Base-by-base conservation (phyloP, 2,888 invertebrate species). In the Drosophila sordidula region DNA sequence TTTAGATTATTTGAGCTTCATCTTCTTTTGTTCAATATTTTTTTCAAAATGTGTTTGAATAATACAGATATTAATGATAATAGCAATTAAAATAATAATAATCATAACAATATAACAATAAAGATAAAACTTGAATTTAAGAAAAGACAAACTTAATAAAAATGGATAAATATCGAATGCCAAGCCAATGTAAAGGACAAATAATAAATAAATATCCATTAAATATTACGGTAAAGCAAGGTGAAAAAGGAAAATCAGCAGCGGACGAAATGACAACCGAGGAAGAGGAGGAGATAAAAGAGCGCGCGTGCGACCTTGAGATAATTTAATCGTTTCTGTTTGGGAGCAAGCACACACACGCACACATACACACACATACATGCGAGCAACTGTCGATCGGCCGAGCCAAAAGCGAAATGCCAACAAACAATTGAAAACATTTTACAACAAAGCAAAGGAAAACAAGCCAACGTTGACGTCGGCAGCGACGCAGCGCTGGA, bases 291-390 rank as follows among this genome's bases (percentile, higher is more conserved):
- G 66, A 77, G 74, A 75, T 32, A 59, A 72, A 74, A 39, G 64
- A 70, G 81, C 81, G 81, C 87, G 87, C 86, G 86, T 86, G 87
- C 69, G 81, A 85, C 86, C 86, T 86, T 86, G 86, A 85, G 78
- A 87, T 86, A 81, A 85, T 85, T 83, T 80, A 81, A 87, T 81
- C 81, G 89, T 70, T 77, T 70, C 67, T 72, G 74, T 86, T 86
- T 75, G 80, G 64, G 70, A 75, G 69, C 80, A 77, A 70, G 58
- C 82, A 76, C 69, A 83, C 47, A 58, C 58, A 49, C 51, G 47
- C 39, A 61, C 47, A 63, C 47, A 64, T 1, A 54, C 8, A 67
- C 11, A 51, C 3, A 44, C 14, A 25, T 29, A 26, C 16, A 41
- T 66, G 55, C 26, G 49, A 39, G 42, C 45, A 63, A 36, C 51